Percentiles rank a stretch among this genome's conserved stretches.
These are phyloP conservation scores for Coptotermes formosanus DNA, from an alignment of 1,140 invertebrate genomes.

Conservation along the genomic window DNA sequence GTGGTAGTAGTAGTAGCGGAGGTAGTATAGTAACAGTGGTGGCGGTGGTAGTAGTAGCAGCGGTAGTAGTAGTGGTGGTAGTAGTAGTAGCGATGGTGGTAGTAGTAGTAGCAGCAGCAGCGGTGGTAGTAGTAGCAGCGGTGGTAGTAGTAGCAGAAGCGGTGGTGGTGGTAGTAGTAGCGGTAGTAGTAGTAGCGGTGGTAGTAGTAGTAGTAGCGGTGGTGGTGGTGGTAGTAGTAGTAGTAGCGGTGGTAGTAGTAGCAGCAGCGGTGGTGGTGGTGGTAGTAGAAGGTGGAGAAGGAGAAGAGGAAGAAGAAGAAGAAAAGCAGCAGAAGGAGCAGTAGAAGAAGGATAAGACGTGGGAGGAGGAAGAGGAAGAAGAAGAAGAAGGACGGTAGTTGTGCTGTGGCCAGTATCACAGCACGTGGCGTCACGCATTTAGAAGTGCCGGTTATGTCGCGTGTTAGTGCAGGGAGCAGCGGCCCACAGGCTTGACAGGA, in stretches of 20 bases:
- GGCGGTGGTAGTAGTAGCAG: neutral
- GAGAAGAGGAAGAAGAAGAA: too few relatives aligned
- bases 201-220: neutral
- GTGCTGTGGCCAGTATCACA: too few relatives aligned
- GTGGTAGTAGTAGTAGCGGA: neutral
- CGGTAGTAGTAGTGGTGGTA: neutral
- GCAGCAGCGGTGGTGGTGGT: neutral
- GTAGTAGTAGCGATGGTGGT: neutral
- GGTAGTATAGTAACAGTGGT: neutral
- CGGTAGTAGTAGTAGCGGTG: neutral
- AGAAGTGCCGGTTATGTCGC: too few relatives aligned
- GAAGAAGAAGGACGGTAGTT: too few relatives aligned
- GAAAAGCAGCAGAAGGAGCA: too few relatives aligned
- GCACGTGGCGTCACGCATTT: too few relatives aligned
- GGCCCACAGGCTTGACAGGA: too few relatives aligned
- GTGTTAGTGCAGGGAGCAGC: too few relatives aligned
- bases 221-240: neutral
- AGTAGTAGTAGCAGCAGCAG: neutral
- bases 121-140: neutral
- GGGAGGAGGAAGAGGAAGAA: too few relatives aligned
- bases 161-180: neutral
- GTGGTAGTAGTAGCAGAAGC: neutral
- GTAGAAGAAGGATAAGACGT: too few relatives aligned
- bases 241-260: neutral
- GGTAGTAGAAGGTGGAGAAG: neutral